phyloP scores from a whole-genome alignment of 2,797 vertebrate genomes.

The Schizopygopsis malacanthus region DNA sequence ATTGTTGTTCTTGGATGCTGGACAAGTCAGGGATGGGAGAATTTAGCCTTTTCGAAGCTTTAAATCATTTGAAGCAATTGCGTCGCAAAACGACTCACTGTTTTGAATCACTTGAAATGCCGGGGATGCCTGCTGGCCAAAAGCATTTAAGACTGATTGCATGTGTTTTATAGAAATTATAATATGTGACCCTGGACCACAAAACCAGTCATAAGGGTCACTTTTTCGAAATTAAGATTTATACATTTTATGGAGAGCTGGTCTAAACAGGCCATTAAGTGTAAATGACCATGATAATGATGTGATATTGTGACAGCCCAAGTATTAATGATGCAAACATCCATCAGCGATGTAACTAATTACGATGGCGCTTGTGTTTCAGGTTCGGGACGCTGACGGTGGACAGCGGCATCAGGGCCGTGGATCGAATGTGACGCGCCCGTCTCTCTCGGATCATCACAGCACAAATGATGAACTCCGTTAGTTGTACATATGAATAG shows the following conservation, averaged over 20 bases:
- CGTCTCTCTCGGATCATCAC: background rate
- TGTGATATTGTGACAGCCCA: background rate
- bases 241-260: background rate
- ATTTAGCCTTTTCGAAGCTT: background rate
- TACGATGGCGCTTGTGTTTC: conserved; percentile 20
- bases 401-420: conserved; percentile 73
- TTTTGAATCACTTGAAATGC: background rate
- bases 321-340: background rate
- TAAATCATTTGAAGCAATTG: background rate
- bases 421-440: conserved; percentile 59
- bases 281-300: background rate
- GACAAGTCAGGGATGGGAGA: background rate
- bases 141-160: background rate
- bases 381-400: conserved; percentile 82
- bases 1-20: background rate
- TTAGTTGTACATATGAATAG: conserved; percentile 47
- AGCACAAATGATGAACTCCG: background rate
- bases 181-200: too few relatives aligned
- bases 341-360: background rate
- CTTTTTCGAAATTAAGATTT: too few relatives aligned
- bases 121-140: background rate
- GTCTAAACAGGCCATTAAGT: background rate
- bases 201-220: too few relatives aligned
- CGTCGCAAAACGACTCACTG: background rate
- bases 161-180: too few relatives aligned